Base-by-base conservation (phyloP, 2,113 vertebrate genomes). In the Urocolius indicus region DNA sequence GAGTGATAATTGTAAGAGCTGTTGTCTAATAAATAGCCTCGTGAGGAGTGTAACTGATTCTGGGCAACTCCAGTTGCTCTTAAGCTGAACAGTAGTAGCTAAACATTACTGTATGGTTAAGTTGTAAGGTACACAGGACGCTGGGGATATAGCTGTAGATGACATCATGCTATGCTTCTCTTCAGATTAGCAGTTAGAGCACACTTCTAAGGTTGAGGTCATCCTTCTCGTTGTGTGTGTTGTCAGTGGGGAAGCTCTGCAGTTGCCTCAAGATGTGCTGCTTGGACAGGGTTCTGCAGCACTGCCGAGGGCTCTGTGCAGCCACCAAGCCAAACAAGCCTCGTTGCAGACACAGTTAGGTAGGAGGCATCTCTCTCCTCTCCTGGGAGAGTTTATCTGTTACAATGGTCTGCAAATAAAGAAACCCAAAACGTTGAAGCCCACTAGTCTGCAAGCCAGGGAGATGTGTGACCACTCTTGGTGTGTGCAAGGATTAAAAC, bases 101-200 rank as follows among this genome's bases (percentile, higher is more conserved):
- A 65, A 88, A 20, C 18, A 48, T 69, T 72, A 8, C 30, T 0
- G 0, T 48, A 3, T 0, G 0, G 38, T 84, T 38, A 11, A 41
- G 2, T 46, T 80, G 2, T 29, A 41, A 75, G 20, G 26, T 29
- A 23, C 8, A 6, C 5, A 3, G 7, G 22, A 13, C 34, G 20
- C 22, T 29, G 11, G 16, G 26, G 12, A 3, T 43, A 6, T 10
- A 67, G 81, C 7, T 63, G 24, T 10, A 67, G 81, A 8, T 63
- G 24, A 29, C 15, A 26, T 55, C 1, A 23, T 75, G 14, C 14
- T 72, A 12, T 62, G 10, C 3, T 92, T 90, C n/a, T 74, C 9
- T 71, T 55, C 34, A 55, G 11, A 16, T 68, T 13, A 75, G 26
- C 23, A 45, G 30, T 30, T 74, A 34, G 48, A 52, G 29, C 22